Base-by-base conservation (phyloP, 1,140 invertebrate species). In the Drosophila kurseongensis region DNA sequence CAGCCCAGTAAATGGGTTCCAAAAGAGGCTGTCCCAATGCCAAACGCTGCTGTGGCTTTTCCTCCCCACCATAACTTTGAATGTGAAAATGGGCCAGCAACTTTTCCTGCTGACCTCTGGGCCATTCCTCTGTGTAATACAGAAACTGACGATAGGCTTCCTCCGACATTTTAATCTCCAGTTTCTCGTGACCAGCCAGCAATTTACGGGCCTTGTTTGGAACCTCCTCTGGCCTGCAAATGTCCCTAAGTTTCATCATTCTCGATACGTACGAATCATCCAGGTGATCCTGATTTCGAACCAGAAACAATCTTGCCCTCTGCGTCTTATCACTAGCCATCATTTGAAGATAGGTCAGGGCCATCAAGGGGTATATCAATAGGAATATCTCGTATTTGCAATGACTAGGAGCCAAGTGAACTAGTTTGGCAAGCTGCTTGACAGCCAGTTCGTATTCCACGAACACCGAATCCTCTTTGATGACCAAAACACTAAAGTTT, bases 351-450 rank as follows among this genome's bases (percentile, higher is more conserved):
- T 88, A 86, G 1, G 16, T 32, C 0, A 88, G 1, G 0, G 47
- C 44, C 1, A 86, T 32, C 8, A 66, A 36, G 1, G 83, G 83
- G 41, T 62, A 86, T 0, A 83, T 12, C 10, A 86, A 8, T 0
- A 12, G 32, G 8, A 60, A 45, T 3, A 79, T n/a, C n/a, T 86
- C 71, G 7, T 72, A 77, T 23, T 58, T 76, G 12, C 65, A 40
- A 5, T 63, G 61, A 58, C 75, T 78, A 10, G 82, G 69, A 0
- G 51, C 27, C 23, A 4, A 9, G 0, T 36, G 1, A 0, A 63
- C 14, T 0, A 81, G 23, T 4, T 29, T 47, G 14, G 41, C 14
- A 0, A 85, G 29, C 18, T 50, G 27, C 5, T 58, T 16, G 6
- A 81, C 60, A 0, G 60, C 23, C 14, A 44, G 7, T 13, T 78